phyloP scores from a whole-genome alignment of 2,888 invertebrate genomes.

The Mellilla xanthometata region DNA sequence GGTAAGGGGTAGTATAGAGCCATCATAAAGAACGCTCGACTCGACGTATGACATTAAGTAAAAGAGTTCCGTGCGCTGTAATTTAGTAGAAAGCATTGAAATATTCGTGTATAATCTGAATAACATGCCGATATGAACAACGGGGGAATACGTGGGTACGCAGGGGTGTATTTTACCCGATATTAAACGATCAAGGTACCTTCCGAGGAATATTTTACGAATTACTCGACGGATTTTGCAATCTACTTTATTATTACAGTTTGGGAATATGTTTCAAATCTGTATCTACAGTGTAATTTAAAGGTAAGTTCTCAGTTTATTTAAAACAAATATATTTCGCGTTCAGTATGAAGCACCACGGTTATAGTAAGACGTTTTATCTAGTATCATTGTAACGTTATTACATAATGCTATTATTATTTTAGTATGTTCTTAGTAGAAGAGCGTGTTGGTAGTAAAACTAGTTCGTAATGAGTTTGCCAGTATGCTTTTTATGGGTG shows the following conservation, averaged over 20 bases:
- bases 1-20: constrained; percentile 1
- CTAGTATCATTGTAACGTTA: no score
- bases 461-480: constrained; percentile 17
- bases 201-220: constrained; percentile 73
- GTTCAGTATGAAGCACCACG: no score
- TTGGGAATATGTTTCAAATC: no score
- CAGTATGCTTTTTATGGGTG: constrained; percentile 15
- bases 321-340: no score
- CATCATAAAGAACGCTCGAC: constrained; percentile 40
- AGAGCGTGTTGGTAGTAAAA: constrained; percentile 12
- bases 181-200: constrained; percentile 78
- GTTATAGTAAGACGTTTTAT: no score
- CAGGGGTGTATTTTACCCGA: constrained; percentile 78
- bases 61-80: constrained; percentile 78
- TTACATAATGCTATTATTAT: constrained; percentile 12
- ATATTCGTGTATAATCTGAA: constrained; percentile 83
- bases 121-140: constrained; percentile 82
- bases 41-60: constrained; percentile 66
- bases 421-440: constrained; percentile 5
- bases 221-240: constrained; percentile 70
- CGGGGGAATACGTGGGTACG: constrained; percentile 75
- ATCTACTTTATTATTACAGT: constrained; percentile 15
- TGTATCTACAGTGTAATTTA: background rate
- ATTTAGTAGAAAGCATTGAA: constrained; percentile 83
- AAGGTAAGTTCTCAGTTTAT: no score